Evolutionary conservation across 2,797 vertebrate genomes (phyloP).

Genomic region (Esox masquinongy): DNA sequence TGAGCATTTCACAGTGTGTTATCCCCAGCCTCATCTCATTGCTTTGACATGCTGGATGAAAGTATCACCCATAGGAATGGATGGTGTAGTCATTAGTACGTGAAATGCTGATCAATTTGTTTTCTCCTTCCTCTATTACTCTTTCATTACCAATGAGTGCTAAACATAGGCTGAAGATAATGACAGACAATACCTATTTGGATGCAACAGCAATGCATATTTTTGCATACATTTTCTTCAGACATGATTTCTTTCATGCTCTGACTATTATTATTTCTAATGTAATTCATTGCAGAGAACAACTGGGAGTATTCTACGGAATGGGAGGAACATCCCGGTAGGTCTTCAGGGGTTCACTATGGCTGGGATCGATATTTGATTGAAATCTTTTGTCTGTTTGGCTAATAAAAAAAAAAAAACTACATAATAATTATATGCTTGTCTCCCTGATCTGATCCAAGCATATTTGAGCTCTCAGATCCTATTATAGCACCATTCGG

Average conservation of each 20-base stretch:
- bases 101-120: constrained; percentile 19
- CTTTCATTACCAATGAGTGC: constrained; percentile 2
- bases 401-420: constrained; percentile 22
- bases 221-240: neutral
- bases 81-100: constrained; percentile 7
- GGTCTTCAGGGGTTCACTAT: neutral
- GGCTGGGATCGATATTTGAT: neutral
- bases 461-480: constrained; percentile 48
- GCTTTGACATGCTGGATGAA: constrained; percentile 35
- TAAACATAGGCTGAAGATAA: constrained; percentile 8
- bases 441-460: constrained; percentile 47
- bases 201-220: neutral
- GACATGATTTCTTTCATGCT: constrained; percentile 1
- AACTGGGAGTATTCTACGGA: neutral
- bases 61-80: constrained; percentile 11
- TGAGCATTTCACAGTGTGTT: constrained; percentile 19
- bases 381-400: neutral
- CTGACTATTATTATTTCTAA: neutral
- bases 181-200: neutral
- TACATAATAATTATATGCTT: constrained; percentile 52
- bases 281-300: neutral
- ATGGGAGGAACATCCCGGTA: neutral
- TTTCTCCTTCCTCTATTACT: neutral
- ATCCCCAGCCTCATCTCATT: constrained; percentile 21
- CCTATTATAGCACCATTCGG: constrained; percentile 29